Conservation (phyloP, 1,140 invertebrate species). For the Globodera ellingtonae region DNA sequence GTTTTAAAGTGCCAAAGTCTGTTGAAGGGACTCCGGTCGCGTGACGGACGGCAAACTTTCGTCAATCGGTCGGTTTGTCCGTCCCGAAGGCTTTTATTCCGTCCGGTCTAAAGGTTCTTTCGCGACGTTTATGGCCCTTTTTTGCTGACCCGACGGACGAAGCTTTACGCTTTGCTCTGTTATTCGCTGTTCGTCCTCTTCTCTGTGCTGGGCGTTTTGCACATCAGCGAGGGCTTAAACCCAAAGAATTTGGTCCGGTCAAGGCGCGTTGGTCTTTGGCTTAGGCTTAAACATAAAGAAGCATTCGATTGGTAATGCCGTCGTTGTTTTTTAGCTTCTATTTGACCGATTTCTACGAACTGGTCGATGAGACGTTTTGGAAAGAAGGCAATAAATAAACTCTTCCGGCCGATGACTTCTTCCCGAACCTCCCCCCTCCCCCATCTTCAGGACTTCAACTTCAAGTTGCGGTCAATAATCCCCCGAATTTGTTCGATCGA, state of each 20-base stretch:
- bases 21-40: conserved; percentile 32
- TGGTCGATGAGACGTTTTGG: conserved; percentile 69
- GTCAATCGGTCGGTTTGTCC: conserved; percentile 65
- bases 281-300: conserved; percentile 44
- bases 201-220: conserved; percentile 83
- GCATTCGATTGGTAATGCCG: conserved; percentile 48
- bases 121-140: conserved; percentile 75
- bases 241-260: conserved; percentile 53
- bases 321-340: conserved; percentile 50
- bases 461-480: conserved; percentile 65
- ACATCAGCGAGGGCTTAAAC: conserved; percentile 73
- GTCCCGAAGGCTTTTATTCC: background rate
- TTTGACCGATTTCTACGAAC: conserved; percentile 59
- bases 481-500: conserved; percentile 56
- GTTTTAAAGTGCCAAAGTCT: conserved; percentile 4
- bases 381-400: conserved; percentile 50
- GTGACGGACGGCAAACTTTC: conserved; percentile 57
- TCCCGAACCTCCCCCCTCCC: background rate
- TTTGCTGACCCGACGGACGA: conserved; percentile 78
- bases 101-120: conserved; percentile 72
- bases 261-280: background rate
- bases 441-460: conserved; percentile 58
- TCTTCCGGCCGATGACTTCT: background rate
- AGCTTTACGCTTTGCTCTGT: conserved; percentile 76
- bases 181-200: conserved; percentile 81